phyloP scores from a whole-genome alignment of 2,888 invertebrate genomes.

The Diarsia brunnea region DNA sequence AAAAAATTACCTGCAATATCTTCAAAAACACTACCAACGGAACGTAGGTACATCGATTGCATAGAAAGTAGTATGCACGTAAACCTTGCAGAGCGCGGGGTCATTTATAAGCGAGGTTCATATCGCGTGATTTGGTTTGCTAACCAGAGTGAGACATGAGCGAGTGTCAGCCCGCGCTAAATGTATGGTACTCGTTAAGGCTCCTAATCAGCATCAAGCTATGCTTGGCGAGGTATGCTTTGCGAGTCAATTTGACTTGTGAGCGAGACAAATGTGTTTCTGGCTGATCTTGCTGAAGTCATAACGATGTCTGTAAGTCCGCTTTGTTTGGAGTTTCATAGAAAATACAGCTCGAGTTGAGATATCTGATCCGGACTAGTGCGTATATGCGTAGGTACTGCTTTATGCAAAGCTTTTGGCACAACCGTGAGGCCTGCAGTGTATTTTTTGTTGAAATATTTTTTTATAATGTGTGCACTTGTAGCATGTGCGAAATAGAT shows the following conservation, averaged over 20 bases:
- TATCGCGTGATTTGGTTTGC: slow-evolving; percentile 84
- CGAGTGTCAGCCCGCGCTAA: slow-evolving; percentile 73
- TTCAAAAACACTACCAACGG: slow-evolving; percentile 10
- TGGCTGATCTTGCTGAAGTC: neutral
- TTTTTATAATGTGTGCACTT: neutral
- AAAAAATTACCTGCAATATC: neutral
- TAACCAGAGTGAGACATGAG: slow-evolving; percentile 79
- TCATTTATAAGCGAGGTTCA: slow-evolving; percentile 75
- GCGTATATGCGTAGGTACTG: neutral
- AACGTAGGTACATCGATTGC: slow-evolving; percentile 30
- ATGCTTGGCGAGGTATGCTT: neutral
- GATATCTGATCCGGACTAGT: too few relatives aligned
- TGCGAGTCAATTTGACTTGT: neutral
- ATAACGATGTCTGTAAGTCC: neutral
- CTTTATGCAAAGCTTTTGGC: neutral
- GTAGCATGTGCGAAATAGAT: neutral
- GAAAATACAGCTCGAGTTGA: neutral
- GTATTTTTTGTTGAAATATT: neutral
- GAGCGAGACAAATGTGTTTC: neutral
- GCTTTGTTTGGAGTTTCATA: neutral
- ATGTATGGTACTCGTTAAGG: slow-evolving; percentile 70
- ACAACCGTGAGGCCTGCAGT: neutral
- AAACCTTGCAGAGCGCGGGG: slow-evolving; percentile 37
- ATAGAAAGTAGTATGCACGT: slow-evolving; percentile 56
- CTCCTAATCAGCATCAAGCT: neutral